Evolutionary conservation across 1,140 invertebrate genomes (phyloP).

Genomic region (Sarcophaga peregrina): DNA sequence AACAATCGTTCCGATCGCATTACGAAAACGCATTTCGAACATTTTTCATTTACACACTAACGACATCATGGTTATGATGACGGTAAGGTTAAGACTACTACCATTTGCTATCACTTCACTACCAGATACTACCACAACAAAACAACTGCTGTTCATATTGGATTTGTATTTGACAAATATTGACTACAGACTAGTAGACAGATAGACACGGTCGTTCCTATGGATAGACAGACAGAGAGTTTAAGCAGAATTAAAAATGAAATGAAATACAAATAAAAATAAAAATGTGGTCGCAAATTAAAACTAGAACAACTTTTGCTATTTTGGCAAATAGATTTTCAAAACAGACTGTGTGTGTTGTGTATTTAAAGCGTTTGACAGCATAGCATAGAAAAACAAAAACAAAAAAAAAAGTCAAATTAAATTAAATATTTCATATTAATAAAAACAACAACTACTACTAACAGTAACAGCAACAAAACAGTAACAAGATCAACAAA

Average conservation of each 20-base stretch:
- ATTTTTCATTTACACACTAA: neutral
- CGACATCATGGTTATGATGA: neutral
- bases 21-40: neutral
- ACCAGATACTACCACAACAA: no score
- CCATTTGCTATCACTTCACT: neutral
- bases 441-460: conserved; percentile 9
- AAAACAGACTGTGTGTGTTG: neutral
- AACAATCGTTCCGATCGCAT: neutral
- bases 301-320: conserved; percentile 40
- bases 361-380: neutral
- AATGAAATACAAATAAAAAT: neutral
- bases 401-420: no score
- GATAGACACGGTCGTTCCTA: neutral
- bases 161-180: neutral
- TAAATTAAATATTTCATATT: neutral
- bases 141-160: no score
- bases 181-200: neutral
- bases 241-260: neutral
- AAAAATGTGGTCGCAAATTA: conserved; percentile 18
- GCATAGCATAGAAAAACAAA: no score
- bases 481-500: neutral
- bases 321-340: conserved; percentile 29
- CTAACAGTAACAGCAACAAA: no score
- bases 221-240: neutral
- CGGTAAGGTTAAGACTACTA: neutral